Base-by-base conservation (phyloP, 2,888 invertebrate genomes). In the Drosophila ustulata region DNA sequence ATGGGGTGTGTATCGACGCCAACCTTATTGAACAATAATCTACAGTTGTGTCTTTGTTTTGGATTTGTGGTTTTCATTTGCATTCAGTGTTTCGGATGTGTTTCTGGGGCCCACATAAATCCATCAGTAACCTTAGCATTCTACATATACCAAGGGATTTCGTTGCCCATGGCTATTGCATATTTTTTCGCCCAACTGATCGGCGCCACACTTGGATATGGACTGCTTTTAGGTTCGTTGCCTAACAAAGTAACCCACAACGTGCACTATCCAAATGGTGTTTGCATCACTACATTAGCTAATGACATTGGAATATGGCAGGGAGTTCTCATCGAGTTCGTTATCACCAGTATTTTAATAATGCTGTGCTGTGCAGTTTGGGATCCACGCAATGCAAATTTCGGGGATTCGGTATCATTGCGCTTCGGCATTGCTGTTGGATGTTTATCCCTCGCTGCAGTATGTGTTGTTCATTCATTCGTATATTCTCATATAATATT, bases 51-150 rank as follows among this genome's bases (percentile, higher is more conserved):
- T 2, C 23, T 92, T 0, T 90, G 82, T 26, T 96, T 96, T 81
- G 96, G 96, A 28, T 92, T 96, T 50, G 93, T 94, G 0, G 95
- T 96, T 51, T 93, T 95, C 90, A 92, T 95, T 34, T 93, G 95
- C 71, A 94, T 96, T 61, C 95, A 95, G 94, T 94, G 94, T 63
- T 95, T 96, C 73, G 96, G 96, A 0, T 96, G 96, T 83, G 93
- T 96, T 57, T 96, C 96, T 43, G 96, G 95, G 28, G 95, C 96
- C 0, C 96, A 95, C 85, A 93, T 96, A 88, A 96, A 96, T 91
- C 96, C 96, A 0, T 94, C 94, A 0, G 95, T 96, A 2, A 95
- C 96, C 0, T 86, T 96, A 6, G 94, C 94, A 1, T 93, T 95
- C 0, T 92, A 95, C 0, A 49, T 92, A 1, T 91, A 91, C 52